Evolutionary conservation across 2,113 vertebrate species (phyloP).

Genomic region (Peromyscus leucopus): DNA sequence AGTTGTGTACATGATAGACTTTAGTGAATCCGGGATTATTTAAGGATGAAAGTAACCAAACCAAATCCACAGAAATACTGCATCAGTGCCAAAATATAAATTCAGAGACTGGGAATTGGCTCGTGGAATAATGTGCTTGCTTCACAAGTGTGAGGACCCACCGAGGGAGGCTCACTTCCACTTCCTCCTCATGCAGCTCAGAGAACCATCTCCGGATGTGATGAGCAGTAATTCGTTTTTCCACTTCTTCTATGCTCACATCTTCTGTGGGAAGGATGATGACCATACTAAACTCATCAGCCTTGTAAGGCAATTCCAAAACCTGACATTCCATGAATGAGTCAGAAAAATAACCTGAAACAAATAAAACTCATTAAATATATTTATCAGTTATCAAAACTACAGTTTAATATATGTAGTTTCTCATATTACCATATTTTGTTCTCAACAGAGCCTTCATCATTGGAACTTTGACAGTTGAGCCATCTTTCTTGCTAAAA

Average conservation of each 20-base stretch:
- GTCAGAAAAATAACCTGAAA: slow-evolving; percentile 79
- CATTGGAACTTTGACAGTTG: slow-evolving; percentile 67
- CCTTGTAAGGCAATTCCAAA: slow-evolving; percentile 81
- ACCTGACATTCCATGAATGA: slow-evolving; percentile 63
- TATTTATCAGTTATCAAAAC: background rate
- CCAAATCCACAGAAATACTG: background rate
- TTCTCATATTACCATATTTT: slow-evolving; percentile 66
- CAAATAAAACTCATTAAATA: background rate
- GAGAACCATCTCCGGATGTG: slow-evolving; percentile 72
- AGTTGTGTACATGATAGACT: background rate
- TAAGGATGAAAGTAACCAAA: background rate
- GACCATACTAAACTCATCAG: slow-evolving; percentile 75
- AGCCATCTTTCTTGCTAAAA: slow-evolving; percentile 79
- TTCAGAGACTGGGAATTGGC: background rate
- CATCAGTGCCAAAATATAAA: slow-evolving; percentile 28
- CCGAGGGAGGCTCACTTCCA: slow-evolving; percentile 80
- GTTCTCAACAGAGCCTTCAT: slow-evolving; percentile 75
- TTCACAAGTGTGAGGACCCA: background rate
- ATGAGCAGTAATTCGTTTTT: slow-evolving; percentile 67
- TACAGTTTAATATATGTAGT: background rate
- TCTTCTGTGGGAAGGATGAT: slow-evolving; percentile 78
- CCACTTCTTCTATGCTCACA: slow-evolving; percentile 59
- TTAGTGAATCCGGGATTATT: background rate
- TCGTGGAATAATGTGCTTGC: background rate
- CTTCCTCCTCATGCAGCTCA: slow-evolving; percentile 73